Conservation (phyloP, 1,140 invertebrate genomes). For the Coelopa frigida region DNA sequence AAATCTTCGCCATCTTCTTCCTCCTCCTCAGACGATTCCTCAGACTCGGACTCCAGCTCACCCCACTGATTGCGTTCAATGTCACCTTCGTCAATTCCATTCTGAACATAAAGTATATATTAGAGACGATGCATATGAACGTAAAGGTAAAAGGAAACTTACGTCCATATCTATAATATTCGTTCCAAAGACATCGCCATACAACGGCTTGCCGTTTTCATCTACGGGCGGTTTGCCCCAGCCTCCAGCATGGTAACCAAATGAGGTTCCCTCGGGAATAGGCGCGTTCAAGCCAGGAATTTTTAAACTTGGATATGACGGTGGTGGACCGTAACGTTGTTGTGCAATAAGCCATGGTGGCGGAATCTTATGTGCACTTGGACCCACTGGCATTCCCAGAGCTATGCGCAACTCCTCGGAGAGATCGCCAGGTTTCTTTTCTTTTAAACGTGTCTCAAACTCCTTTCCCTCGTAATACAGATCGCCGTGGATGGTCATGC, state of each 20-base stretch:
- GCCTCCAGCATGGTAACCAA: slow-evolving; percentile 97
- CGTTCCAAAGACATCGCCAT: slow-evolving; percentile 97
- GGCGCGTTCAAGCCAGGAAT: slow-evolving; percentile 91
- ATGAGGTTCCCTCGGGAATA: slow-evolving; percentile 93
- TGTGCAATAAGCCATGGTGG: slow-evolving; percentile 99
- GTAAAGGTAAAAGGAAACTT: slow-evolving; percentile 23
- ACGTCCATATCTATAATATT: slow-evolving; percentile 56
- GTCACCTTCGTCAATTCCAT: slow-evolving; percentile 75
- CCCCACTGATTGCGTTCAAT: slow-evolving; percentile 94
- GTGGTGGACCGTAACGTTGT: slow-evolving; percentile 98
- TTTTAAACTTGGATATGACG: slow-evolving; percentile 97
- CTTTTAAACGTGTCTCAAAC: slow-evolving; percentile 94
- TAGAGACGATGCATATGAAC: not conserved
- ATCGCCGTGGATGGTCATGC: slow-evolving; percentile 98
- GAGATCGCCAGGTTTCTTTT: slow-evolving; percentile 97
- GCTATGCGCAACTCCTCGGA: slow-evolving; percentile 94
- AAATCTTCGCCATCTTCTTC: slow-evolving; percentile 69
- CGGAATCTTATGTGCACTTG: slow-evolving; percentile 79
- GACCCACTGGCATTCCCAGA: slow-evolving; percentile 96
- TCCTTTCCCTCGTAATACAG: slow-evolving; percentile 99
- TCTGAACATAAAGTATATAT: slow-evolving; percentile 34
- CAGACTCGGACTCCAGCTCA: slow-evolving; percentile 92
- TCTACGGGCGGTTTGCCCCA: slow-evolving; percentile 99
- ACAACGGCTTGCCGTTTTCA: slow-evolving; percentile 93
- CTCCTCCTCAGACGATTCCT: slow-evolving; percentile 83